Percentiles rank a stretch among this genome's conserved stretches.
phyloP scores from a whole-genome alignment of 2,888 invertebrate species.

The Eulithis prunata region DNA sequence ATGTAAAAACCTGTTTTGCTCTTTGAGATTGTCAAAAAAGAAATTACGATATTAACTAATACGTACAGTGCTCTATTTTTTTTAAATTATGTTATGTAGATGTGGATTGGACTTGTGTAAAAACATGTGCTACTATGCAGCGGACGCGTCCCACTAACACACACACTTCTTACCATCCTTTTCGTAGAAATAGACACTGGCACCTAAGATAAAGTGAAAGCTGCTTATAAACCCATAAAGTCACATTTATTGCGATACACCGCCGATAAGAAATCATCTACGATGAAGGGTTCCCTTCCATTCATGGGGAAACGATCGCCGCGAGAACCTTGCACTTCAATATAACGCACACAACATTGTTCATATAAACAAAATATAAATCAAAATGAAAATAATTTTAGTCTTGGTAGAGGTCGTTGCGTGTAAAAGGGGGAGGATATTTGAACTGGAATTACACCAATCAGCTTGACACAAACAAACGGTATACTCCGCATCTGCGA shows the following conservation, averaged over 20 bases:
- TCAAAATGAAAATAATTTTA: conserved; percentile 21
- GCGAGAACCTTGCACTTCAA: conserved; percentile 8
- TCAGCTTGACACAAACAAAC: conserved; percentile 73
- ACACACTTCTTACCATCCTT: conserved; percentile 81
- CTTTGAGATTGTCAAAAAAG: too few relatives aligned
- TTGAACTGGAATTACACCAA: conserved; percentile 66
- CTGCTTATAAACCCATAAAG: conserved; percentile 77
- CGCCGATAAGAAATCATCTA: conserved; percentile 57
- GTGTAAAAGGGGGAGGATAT: conserved; percentile 27
- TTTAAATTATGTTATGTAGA: conserved; percentile 72
- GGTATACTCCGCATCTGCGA: conserved; percentile 68
- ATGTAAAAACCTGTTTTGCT: too few relatives aligned
- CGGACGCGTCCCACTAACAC: conserved; percentile 82
- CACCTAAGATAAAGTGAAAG: conserved; percentile 81
- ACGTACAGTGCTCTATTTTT: neutral
- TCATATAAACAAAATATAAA: conserved; percentile 30
- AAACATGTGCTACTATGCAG: conserved; percentile 64
- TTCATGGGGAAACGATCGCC: conserved; percentile 23
- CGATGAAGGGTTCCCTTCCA: conserved; percentile 33
- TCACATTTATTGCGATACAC: conserved; percentile 73
- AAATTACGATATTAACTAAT: too few relatives aligned
- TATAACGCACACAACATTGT: conserved; percentile 12
- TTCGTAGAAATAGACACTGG: conserved; percentile 80
- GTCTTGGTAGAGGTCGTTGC: conserved; percentile 30
- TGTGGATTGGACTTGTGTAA: conserved; percentile 66